phyloP scores from a whole-genome alignment of 2,797 vertebrate species.

The Atherinosoma microstoma region DNA sequence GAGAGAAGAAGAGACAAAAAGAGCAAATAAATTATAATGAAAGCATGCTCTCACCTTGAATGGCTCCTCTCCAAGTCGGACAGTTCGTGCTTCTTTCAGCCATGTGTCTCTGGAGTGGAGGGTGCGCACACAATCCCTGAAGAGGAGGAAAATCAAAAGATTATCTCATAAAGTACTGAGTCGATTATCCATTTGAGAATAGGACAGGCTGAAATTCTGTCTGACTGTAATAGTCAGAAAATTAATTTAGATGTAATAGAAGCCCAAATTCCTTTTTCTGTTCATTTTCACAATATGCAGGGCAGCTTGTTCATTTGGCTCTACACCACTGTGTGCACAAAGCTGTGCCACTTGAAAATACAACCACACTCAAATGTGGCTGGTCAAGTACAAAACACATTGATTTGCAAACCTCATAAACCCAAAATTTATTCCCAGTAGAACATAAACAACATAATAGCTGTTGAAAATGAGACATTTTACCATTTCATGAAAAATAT shows the following conservation, averaged over 20 bases:
- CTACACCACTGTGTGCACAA: neutral
- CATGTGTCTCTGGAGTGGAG: constrained; percentile 95
- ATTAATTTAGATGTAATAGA: neutral
- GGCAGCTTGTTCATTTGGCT: neutral
- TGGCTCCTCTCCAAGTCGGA: constrained; percentile 91
- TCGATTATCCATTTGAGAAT: neutral
- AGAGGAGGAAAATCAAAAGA: constrained; percentile 1
- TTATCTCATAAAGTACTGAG: neutral
- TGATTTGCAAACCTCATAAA: too few relatives aligned
- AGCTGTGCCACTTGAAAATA: neutral
- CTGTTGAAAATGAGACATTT: too few relatives aligned
- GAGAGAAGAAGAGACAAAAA: neutral
- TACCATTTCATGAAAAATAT: too few relatives aligned
- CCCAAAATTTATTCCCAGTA: too few relatives aligned
- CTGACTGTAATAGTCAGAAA: neutral
- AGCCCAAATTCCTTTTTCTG: neutral
- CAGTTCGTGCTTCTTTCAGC: constrained; percentile 95
- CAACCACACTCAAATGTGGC: neutral
- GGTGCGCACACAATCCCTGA: constrained; percentile 93
- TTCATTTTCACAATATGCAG: neutral
- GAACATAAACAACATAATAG: too few relatives aligned
- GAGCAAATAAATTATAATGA: neutral
- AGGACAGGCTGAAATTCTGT: neutral
- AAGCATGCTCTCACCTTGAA: constrained; percentile 87
- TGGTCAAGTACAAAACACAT: neutral